phyloP scores from a whole-genome alignment of 1,140 invertebrate genomes.

The Orius insidiosus region DNA sequence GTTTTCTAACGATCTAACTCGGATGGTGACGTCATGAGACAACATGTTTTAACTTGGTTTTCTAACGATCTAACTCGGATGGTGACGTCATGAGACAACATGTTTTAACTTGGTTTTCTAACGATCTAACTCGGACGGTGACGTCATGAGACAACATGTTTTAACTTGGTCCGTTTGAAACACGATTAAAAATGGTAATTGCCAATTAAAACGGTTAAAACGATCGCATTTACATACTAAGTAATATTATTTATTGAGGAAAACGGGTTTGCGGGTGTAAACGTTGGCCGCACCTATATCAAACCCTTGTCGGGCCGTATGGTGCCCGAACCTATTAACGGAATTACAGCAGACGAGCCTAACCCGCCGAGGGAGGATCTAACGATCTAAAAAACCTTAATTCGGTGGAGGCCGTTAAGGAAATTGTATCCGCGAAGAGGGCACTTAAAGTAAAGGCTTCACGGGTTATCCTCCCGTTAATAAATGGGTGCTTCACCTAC shows the following conservation, averaged over 20 bases:
- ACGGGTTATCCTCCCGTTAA: background rate
- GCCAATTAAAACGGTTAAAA: too few species aligned
- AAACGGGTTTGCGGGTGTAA: background rate
- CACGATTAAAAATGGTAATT: too few species aligned
- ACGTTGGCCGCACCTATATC: background rate
- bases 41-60: too few species aligned
- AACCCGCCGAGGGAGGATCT: background rate
- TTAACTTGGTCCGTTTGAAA: too few species aligned
- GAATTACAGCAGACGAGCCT: background rate
- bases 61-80: too few species aligned
- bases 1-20: too few species aligned
- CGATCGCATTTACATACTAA: slow-evolving; percentile 2
- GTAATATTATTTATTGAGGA: slow-evolving; percentile 3
- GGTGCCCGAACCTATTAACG: slow-evolving; percentile 4
- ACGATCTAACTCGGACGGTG: too few species aligned
- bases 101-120: too few species aligned
- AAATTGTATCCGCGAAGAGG: slow-evolving; percentile 10
- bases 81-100: too few species aligned
- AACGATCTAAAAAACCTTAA: slow-evolving; percentile 4
- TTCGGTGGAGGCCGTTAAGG: slow-evolving; percentile 9
- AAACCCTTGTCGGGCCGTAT: background rate
- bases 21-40: too few species aligned
- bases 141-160: too few species aligned
- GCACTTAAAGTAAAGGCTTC: slow-evolving; percentile 7
- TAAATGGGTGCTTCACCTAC: slow-evolving; percentile 10